A percentile compares a stretch with the other conserved stretches of the same genome.
These are phyloP conservation scores for Bellardia pandia DNA, from an alignment of 2,888 invertebrate species.

Conservation along the genomic window DNA sequence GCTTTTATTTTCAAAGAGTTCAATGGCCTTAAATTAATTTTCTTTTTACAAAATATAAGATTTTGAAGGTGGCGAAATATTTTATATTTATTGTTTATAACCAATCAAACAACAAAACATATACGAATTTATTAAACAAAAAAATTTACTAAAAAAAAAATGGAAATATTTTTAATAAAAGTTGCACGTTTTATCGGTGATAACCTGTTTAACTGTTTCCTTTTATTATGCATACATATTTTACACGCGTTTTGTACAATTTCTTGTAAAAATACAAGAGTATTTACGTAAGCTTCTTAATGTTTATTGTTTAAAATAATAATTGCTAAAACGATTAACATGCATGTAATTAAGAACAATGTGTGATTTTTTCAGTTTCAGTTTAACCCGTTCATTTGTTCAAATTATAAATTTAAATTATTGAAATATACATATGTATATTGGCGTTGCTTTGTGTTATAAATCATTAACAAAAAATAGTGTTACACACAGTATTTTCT, in stretches of 20 bases:
- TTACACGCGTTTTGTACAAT: conserved; percentile 6
- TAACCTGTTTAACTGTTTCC: conserved; percentile 7
- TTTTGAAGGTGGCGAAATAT: neutral
- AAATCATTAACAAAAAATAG: too few species aligned
- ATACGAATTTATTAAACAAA: neutral
- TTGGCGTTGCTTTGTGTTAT: too few species aligned
- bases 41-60: neutral
- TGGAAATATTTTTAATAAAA: conserved; percentile 1
- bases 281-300: neutral
- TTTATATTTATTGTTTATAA: neutral
- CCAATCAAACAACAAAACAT: neutral
- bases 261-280: too few species aligned
- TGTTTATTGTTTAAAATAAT: too few species aligned
- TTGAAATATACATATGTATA: too few species aligned
- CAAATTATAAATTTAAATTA: too few species aligned
- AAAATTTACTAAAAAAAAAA: neutral
- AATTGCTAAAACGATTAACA: neutral
- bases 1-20: conserved; percentile 16
- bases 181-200: conserved; percentile 1
- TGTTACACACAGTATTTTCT: too few species aligned
- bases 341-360: too few species aligned
- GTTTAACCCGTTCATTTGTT: too few species aligned
- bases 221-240: neutral
- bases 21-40: conserved; percentile 24
- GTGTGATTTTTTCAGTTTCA: too few species aligned